Base-by-base conservation (phyloP, 2,113 vertebrate genomes). In the Bungarus multicinctus region DNA sequence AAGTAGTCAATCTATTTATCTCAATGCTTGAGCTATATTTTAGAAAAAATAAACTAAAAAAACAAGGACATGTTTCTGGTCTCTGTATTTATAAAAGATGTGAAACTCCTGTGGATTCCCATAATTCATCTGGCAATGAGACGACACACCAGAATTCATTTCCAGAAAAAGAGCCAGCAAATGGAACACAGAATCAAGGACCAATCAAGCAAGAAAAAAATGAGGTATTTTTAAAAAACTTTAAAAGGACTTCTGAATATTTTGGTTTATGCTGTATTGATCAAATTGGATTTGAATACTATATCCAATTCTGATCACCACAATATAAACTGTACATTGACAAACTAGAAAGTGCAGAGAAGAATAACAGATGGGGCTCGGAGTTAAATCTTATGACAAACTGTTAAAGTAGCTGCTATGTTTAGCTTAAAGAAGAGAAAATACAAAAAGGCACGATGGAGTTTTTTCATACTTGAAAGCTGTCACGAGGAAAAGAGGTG, bases 71-170 rank as follows among this genome's bases (percentile, higher is more conserved):
- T 88, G 95, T 87, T 96, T 5, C 91, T 93, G 69, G 95, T 94
- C 95, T 95, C 45, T 53, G 94, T 93, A 87, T 96, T 96, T 89
- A 90, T 94, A 92, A 39, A 95, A 98, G 98, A 97, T 98, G 98
- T 64, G 98, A 98, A 89, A 98, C 98, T 85, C 98, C 98, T 0
- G 97, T 98, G 74, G 99, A 99, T 96, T 97, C 97, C 64, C 99
- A 99, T 97, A 96, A 95, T 55, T 97, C 98, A 57, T 97, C 97
- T n/a, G 97, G 95, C 93, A 97, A 97, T 92, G 98, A 98, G 95
- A 91, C 95, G 64, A 89, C 95, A 87, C 97, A 98, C 91, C 98
- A 98, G 87, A 98, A 97, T 90, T 94, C 96, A 74, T 91, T 87
- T 91, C 94, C 98, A 93, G 98, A 98, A 94, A 98, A 98, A 81